Evolutionary conservation across 1,140 invertebrate genomes (phyloP), one percentile per base, ranked within the genome.

Genomic region (Euura saliciscinereae): DNA sequence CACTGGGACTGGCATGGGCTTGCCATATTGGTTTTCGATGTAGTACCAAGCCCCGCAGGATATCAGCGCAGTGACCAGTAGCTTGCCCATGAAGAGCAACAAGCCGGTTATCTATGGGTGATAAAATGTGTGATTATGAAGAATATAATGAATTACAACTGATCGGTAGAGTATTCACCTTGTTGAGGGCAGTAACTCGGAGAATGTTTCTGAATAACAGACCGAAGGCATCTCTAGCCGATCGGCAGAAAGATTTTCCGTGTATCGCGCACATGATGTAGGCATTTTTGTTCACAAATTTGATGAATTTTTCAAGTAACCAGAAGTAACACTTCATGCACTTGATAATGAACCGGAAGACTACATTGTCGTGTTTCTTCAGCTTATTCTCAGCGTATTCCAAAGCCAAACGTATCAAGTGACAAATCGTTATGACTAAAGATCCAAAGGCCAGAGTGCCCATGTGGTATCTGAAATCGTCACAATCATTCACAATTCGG

Each of bases 261-360:
- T 98, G 95, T 64, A 99, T 93, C 2, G 98, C 97, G 83, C 96
- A 96, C 95, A 99, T 97, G 44, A 99, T 98, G 85, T 98, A 99
- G 0, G 98, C 98, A 85, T 99, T 98, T 75, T 92, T 92, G 80
- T 95, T 98, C 44, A 95, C 90, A 79, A 94, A 95, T 75, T 91
- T 91, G 5, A 99, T 87, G 85, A 99, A 97, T 70, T 92, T 94
- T 82, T 99, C 97, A 75, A 99, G 84, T 79, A 96, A 94, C 93
- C 93, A 97, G 81, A 98, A 98, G 84, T 93, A 97, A 84, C 96
- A 98, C 83, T 93, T 94, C 78, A 93, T 92, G 78, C 92, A 95
- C 78, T 95, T 96, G 70, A 97, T 79, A 11, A 98, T 88, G 28
- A 90, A 92, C 77, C 92, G 92, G 0, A 92, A 92, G 1, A 96